A percentile compares a stretch with the other conserved stretches of the same genome.
These are phyloP conservation scores for Polyergus mexicanus DNA, from an alignment of 1,140 invertebrate genomes.

Conservation along the genomic window DNA sequence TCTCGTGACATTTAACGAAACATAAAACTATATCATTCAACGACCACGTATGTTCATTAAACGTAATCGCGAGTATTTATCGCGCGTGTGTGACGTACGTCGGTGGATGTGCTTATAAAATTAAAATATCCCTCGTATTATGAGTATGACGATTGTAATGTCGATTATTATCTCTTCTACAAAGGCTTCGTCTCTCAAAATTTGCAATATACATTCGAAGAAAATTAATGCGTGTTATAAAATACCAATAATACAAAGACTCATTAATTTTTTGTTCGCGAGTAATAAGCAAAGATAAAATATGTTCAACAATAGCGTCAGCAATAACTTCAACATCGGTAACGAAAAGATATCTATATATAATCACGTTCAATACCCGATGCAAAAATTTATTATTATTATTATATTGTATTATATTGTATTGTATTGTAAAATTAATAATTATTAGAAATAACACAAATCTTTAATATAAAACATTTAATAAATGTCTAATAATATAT, in stretches of 20 bases:
- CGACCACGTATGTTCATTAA: conserved; percentile 19
- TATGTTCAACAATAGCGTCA: neutral
- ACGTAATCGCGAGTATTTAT: conserved; percentile 30
- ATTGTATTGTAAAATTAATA: neutral
- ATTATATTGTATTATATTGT: too few species aligned
- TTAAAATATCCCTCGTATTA: conserved; percentile 29
- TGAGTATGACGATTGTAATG: neutral
- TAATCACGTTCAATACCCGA: neutral
- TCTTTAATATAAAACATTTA: too few species aligned
- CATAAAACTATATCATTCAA: conserved; percentile 22
- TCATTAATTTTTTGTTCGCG: conserved; percentile 40
- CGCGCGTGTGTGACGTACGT: conserved; percentile 19
- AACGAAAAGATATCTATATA: neutral
- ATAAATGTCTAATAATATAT: too few species aligned
- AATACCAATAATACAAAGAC: conserved; percentile 8
- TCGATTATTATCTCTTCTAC: conserved; percentile 37
- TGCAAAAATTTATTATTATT: neutral
- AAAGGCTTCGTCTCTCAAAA: neutral
- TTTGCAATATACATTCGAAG: conserved; percentile 3
- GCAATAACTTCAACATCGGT: neutral
- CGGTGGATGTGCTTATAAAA: conserved; percentile 11
- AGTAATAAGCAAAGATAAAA: conserved; percentile 29
- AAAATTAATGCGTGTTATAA: conserved; percentile 35
- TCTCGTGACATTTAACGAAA: conserved; percentile 56
- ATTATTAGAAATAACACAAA: too few species aligned